These are phyloP conservation scores for Nasonia vitripennis DNA, from an alignment of 1,140 invertebrate species.

Conservation along the genomic window DNA sequence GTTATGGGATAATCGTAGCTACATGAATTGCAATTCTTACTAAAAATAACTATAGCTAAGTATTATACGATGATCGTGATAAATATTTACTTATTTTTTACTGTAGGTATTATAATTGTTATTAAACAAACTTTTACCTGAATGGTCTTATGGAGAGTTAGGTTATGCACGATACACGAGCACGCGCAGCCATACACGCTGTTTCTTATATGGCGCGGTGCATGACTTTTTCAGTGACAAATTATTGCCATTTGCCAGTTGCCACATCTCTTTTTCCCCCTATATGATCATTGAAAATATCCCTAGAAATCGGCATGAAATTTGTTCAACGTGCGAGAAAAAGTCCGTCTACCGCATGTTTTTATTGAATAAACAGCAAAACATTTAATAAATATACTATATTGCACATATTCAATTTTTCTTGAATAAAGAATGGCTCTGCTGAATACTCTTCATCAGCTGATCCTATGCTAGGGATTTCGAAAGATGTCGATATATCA, in stretches of 20 bases:
- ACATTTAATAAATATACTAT: neutral
- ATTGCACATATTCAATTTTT: neutral
- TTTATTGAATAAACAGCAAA: neutral
- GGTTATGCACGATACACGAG: neutral
- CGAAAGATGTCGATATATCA: neutral
- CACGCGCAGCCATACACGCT: no score
- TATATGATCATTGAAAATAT: neutral
- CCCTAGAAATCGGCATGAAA: neutral
- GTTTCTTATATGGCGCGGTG: no score
- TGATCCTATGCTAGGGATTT: conserved; percentile 30
- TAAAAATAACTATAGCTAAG: no score
- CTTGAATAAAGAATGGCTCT: no score
- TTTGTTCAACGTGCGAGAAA: neutral
- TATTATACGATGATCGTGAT: no score
- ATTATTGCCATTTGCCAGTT: neutral
- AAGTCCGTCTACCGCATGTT: no score
- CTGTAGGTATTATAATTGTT: no score
- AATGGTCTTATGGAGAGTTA: neutral
- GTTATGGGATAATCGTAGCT: no score
- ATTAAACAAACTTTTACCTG: no score
- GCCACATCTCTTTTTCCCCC: neutral
- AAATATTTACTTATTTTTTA: no score
- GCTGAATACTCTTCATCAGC: neutral
- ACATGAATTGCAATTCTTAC: no score
- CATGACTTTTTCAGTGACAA: no score